phyloP scores from a whole-genome alignment of 2,113 vertebrate genomes.

The Chrysochloris asiatica region DNA sequence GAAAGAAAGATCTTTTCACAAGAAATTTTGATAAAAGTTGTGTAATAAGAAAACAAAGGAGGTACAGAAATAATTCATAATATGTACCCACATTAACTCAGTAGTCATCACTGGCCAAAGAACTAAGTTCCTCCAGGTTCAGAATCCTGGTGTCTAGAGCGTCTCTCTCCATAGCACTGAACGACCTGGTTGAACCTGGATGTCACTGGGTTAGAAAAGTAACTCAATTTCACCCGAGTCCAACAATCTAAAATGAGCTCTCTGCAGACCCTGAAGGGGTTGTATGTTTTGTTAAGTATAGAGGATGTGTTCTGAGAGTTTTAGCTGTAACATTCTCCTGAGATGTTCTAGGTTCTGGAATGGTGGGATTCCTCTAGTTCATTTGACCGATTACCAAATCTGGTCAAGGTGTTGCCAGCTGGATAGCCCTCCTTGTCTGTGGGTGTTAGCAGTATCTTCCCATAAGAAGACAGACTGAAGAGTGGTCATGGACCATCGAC shows the following conservation, averaged over 20 bases:
- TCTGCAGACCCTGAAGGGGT: background rate
- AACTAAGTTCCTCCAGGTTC: background rate
- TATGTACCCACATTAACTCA: background rate
- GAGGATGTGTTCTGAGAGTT: background rate
- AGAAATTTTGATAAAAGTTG: constrained; percentile 25
- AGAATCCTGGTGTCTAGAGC: background rate
- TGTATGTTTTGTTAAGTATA: background rate
- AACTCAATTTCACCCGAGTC: background rate
- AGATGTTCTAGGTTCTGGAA: constrained; percentile 68
- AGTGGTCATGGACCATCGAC: constrained; percentile 87
- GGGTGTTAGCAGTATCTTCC: constrained; percentile 88
- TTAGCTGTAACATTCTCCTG: background rate
- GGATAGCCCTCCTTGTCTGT: constrained; percentile 84
- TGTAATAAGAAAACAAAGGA: background rate
- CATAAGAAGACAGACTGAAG: constrained; percentile 85
- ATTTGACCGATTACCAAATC: constrained; percentile 77
- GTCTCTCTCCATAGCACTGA: background rate
- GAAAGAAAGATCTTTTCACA: background rate
- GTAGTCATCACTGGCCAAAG: background rate
- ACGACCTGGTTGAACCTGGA: background rate
- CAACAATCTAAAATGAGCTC: background rate
- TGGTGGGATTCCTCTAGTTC: constrained; percentile 25
- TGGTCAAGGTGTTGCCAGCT: constrained; percentile 86
- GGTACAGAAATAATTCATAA: background rate
- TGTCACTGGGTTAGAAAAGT: no score